phyloP scores from a whole-genome alignment of 2,797 vertebrate species.

The Muscicapa comitata region DNA sequence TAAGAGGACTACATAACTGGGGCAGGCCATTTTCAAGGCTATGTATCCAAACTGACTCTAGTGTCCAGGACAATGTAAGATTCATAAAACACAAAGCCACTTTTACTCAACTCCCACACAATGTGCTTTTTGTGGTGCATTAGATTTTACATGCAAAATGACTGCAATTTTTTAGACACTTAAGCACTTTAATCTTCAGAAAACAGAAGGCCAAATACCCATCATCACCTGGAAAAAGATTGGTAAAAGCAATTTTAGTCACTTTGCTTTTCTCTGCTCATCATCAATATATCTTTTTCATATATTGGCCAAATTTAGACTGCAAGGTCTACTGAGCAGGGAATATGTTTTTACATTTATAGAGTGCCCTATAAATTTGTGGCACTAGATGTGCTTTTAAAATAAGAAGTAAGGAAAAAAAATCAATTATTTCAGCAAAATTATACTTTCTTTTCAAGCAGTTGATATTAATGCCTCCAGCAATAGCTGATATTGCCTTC shows the following conservation, averaged over 20 bases:
- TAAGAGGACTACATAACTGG: not conserved
- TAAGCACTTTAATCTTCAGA: not conserved
- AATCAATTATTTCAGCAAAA: not conserved
- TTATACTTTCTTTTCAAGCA: not conserved
- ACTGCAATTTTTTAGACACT: not conserved
- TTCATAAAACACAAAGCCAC: not conserved
- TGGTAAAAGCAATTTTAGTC: not conserved
- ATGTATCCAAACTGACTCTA: not conserved
- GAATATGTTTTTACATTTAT: conserved; percentile 3
- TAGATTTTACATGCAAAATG: not conserved
- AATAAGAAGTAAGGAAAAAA: not conserved
- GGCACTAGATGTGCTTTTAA: not conserved
- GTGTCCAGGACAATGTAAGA: not conserved
- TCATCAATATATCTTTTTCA: not conserved
- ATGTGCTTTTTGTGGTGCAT: not conserved
- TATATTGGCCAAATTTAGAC: not conserved
- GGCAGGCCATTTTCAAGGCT: not conserved
- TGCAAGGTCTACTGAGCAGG: not conserved
- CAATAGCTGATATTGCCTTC: not conserved
- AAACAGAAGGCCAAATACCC: not conserved
- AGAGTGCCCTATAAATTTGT: not conserved
- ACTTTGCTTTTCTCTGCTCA: not conserved
- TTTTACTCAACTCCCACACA: not conserved
- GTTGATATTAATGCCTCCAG: not conserved
- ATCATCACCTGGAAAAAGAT: not conserved